Evolutionary conservation across 1,140 invertebrate genomes (phyloP), one percentile per base, ranked within the genome.

Genomic region (Drosophila baimaii): DNA sequence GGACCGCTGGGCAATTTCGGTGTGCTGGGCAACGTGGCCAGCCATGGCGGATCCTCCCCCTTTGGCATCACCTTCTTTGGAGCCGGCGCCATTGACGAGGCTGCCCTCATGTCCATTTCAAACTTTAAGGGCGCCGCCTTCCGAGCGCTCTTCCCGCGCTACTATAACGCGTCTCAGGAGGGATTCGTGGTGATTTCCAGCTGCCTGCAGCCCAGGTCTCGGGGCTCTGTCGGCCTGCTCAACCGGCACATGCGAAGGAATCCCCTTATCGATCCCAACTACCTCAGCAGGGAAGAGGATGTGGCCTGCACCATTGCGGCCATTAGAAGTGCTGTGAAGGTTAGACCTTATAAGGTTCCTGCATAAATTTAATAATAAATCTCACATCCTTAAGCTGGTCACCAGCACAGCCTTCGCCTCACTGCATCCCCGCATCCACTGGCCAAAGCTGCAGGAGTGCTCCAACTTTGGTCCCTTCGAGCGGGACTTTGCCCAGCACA

Each of bases 201-300:
- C 7, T 96, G 95, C 70, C 81, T 94, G 15, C 94, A 95, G 80
- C 96, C 96, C 0, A 92, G 92, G 35, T 96, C 95, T 41, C 93
- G 94, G 55, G 96, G 96, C 3, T 93, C 81, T 8, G 85, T 97
- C 2, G 92, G 91, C 1, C 78, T 97, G 0, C 81, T 78, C 25
- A 93, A 93, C 37, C 90, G 78, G 12, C 93, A 95, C 83, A 94
- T 95, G 23, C 90, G 90, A 0, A 89, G 90, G 1, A 93, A 94
- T 43, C 96, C 96, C 0, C 88, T 94, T 7, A 95, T 98, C 17
- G 94, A 97, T 92, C 96, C 96, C 0, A 94, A 95, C 44, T 97
- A 96, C 85, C 91, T 97, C n/a, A 91, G 93, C 13, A 79, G 94
- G 4, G 70, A 91, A 0, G 91, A 92, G 13, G 95, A 96, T 81